phyloP scores from a whole-genome alignment of 2,797 vertebrate genomes.

The Sardinella longiceps region DNA sequence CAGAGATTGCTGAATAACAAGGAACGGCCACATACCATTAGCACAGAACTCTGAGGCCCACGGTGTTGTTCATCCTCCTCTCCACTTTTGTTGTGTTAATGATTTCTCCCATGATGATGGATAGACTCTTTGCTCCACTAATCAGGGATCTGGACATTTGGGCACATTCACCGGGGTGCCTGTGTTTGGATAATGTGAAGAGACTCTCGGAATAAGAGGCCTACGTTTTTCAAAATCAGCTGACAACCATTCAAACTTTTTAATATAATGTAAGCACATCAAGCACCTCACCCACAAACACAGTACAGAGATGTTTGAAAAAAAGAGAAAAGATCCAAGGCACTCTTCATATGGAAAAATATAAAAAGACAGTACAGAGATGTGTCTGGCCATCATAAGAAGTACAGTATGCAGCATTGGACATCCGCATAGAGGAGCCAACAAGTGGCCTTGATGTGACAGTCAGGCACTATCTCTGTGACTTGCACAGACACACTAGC shows the following conservation, averaged over 20 bases:
- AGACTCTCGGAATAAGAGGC: background rate
- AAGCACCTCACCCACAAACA: background rate
- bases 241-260: background rate
- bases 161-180: background rate
- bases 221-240: background rate
- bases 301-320: too few species aligned
- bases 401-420: background rate
- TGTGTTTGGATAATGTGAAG: constrained; percentile 14
- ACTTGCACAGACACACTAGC: too few species aligned
- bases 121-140: constrained; percentile 14
- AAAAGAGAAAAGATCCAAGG: too few species aligned
- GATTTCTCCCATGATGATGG: constrained; percentile 29
- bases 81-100: constrained; percentile 7
- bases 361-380: background rate
- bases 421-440: background rate
- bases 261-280: background rate
- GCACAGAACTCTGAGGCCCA: background rate
- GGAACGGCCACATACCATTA: constrained; percentile 14
- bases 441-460: background rate
- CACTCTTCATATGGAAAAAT: too few species aligned
- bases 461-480: background rate
- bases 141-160: constrained; percentile 1
- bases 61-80: background rate
- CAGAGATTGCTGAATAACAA: constrained; percentile 20
- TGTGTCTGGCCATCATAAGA: too few species aligned